phyloP scores from a whole-genome alignment of 2,888 invertebrate genomes.

The Hydriomena furcata region DNA sequence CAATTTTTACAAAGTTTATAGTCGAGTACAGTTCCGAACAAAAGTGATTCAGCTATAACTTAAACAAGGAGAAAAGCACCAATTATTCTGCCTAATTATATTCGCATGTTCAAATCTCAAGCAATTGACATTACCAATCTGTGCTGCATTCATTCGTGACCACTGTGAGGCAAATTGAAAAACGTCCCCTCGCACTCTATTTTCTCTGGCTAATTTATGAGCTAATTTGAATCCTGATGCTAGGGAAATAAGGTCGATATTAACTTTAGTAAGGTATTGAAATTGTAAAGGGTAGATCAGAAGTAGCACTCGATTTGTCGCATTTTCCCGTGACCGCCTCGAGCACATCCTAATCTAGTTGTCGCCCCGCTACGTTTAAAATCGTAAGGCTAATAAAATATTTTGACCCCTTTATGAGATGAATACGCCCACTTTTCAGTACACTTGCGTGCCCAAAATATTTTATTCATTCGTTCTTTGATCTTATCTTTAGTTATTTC shows the following conservation, averaged over 20 bases:
- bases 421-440: conserved; percentile 75
- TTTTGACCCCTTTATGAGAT: conserved; percentile 82
- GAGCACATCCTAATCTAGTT: conserved; percentile 73
- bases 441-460: conserved; percentile 46
- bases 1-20: too few species aligned
- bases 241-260: conserved; percentile 10
- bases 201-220: conserved; percentile 26
- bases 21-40: too few species aligned
- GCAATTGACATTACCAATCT: conserved; percentile 51
- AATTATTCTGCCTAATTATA: conserved; percentile 25
- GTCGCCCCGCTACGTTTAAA: conserved; percentile 77
- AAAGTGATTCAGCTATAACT: too few species aligned
- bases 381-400: conserved; percentile 83
- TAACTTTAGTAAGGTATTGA: conserved; percentile 11
- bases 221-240: conserved; percentile 32
- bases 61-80: too few species aligned
- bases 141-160: conserved; percentile 50
- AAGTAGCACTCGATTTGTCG: conserved; percentile 55
- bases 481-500: neutral
- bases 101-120: conserved; percentile 32
- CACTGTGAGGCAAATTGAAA: conserved; percentile 52
- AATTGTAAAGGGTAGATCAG: conserved; percentile 42
- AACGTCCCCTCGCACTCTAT: conserved; percentile 33
- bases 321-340: conserved; percentile 46
- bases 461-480: neutral